Evolutionary conservation across 2,797 vertebrate species (phyloP).

Genomic region (Myotis findleyi): DNA sequence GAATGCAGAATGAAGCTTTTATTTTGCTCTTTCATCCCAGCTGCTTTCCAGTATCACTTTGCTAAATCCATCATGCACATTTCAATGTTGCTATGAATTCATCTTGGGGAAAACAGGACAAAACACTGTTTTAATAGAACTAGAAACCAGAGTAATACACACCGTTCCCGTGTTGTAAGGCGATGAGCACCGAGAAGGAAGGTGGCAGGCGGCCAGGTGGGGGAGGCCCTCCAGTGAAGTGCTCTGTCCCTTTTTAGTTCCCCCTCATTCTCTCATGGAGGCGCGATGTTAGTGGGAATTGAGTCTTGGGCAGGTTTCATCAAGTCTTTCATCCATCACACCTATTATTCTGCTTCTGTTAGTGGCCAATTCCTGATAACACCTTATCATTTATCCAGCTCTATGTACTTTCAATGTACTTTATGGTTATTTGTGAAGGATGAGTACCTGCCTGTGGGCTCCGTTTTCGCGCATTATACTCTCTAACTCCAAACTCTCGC

Average conservation of each 20-base stretch:
- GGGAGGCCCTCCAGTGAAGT: not conserved
- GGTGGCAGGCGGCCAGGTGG: not conserved
- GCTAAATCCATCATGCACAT: not conserved
- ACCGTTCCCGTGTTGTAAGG: not conserved
- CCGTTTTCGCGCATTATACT: not conserved
- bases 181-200: constrained; percentile 7
- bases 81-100: constrained; percentile 5
- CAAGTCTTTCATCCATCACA: constrained; percentile 49
- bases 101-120: constrained; percentile 41
- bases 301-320: not conserved
- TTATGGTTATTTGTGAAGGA: not conserved
- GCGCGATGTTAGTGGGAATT: not conserved
- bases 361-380: not conserved
- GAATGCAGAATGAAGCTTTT: constrained; percentile 34
- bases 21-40: constrained; percentile 1
- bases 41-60: constrained; percentile 11
- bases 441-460: not conserved
- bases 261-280: not conserved
- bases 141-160: constrained; percentile 24
- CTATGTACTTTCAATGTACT: constrained; percentile 29
- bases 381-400: not conserved
- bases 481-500: not conserved
- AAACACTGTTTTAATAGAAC: constrained; percentile 47
- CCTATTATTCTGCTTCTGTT: not conserved
- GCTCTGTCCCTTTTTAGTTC: not conserved